A percentile compares a stretch with the other conserved stretches of the same genome.
phyloP scores from a whole-genome alignment of 2,888 invertebrate species.

The Archaeoteleia sp. region DNA sequence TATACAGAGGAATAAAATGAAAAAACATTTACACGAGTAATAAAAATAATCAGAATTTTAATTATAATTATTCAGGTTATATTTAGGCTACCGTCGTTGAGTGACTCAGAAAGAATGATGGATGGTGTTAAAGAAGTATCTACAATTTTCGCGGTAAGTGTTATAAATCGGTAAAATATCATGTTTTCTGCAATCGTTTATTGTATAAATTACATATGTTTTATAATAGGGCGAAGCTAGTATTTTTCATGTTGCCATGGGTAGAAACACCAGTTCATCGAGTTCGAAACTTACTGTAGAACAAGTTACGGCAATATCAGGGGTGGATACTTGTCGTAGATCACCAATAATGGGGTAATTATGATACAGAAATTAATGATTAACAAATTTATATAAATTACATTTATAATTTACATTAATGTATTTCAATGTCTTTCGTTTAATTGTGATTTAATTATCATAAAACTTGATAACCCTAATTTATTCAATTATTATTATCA shows the following conservation, averaged over 20 bases:
- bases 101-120: slow-evolving; percentile 76
- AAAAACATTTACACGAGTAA: no score
- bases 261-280: slow-evolving; percentile 73
- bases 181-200: no score
- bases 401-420: background rate
- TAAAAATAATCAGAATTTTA: background rate
- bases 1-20: no score
- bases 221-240: slow-evolving; percentile 83
- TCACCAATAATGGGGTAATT: no score
- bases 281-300: slow-evolving; percentile 76
- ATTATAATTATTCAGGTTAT: slow-evolving; percentile 78
- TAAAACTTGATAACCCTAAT: no score
- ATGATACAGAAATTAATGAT: no score
- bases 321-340: slow-evolving; percentile 67
- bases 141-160: slow-evolving; percentile 85
- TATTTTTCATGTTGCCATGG: slow-evolving; percentile 81
- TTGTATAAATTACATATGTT: no score
- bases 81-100: slow-evolving; percentile 86
- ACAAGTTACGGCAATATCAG: slow-evolving; percentile 75
- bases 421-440: background rate
- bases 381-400: no score
- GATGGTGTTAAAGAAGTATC: slow-evolving; percentile 85
- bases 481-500: no score
- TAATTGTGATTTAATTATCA: background rate
- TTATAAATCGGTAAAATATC: no score